Conservation (phyloP, 2,888 invertebrate species). For the Synergus umbraculus region DNA sequence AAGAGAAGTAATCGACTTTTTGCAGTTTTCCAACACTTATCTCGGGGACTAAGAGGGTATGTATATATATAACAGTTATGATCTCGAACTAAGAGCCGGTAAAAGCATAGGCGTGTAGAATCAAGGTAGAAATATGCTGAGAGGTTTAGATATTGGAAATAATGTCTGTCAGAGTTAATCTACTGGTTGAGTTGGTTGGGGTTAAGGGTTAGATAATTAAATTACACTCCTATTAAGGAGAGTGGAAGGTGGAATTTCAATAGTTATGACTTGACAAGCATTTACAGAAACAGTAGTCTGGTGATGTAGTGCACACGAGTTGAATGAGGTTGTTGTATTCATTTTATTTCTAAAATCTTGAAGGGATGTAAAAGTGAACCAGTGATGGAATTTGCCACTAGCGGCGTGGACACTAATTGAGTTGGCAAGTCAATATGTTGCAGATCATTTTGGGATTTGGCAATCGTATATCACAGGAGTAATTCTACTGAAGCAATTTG, state of each 20-base stretch:
- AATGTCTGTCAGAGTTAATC: not conserved
- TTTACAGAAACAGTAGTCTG: no score
- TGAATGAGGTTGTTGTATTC: no score
- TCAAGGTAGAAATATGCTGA: slow-evolving; percentile 5
- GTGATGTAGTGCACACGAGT: no score
- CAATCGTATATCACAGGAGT: not conserved
- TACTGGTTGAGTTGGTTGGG: not conserved
- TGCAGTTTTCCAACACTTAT: no score
- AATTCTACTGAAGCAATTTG: not conserved
- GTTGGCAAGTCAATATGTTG: not conserved
- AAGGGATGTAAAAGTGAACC: not conserved
- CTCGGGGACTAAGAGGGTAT: not conserved
- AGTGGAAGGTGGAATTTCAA: not conserved
- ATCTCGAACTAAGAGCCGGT: not conserved
- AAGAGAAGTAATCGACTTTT: no score
- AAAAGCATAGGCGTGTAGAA: slow-evolving; percentile 24
- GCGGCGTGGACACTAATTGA: not conserved
- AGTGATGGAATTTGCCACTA: not conserved
- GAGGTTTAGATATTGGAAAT: not conserved
- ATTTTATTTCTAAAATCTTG: not conserved
- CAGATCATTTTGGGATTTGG: not conserved
- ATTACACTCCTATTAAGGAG: not conserved
- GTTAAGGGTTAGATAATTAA: slow-evolving; percentile 13
- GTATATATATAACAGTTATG: no score
- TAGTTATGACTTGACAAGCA: not conserved